These are phyloP conservation scores for Ochotona curzoniae DNA, from an alignment of 2,113 vertebrate genomes.

Conservation along the genomic window DNA sequence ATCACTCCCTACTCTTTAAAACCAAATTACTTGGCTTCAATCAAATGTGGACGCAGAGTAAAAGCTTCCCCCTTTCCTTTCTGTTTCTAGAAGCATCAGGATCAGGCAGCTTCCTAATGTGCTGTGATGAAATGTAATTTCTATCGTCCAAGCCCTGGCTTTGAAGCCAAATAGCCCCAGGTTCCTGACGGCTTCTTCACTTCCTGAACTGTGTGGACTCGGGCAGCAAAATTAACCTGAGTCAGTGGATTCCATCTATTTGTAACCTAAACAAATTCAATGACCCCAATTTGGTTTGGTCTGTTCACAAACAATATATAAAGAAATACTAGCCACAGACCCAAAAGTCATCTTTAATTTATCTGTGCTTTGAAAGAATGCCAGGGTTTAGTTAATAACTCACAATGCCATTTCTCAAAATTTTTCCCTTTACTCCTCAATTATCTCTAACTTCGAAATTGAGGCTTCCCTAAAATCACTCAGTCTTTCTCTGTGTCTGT, in stretches of 20 bases:
- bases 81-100: not conserved
- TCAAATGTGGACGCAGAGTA: constrained; percentile 36
- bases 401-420: constrained; percentile 23
- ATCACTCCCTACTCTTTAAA: not conserved
- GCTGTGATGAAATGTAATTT: constrained; percentile 24
- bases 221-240: not conserved
- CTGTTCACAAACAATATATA: not conserved
- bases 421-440: not conserved
- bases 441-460: not conserved
- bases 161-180: not conserved
- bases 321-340: not conserved
- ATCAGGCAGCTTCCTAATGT: constrained; percentile 22
- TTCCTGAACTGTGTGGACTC: not conserved
- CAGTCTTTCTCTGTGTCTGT: not conserved
- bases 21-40: not conserved
- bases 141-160: not conserved
- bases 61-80: constrained; percentile 9
- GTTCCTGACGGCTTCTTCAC: not conserved
- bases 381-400: not conserved
- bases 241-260: not conserved
- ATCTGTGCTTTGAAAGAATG: constrained; percentile 50
- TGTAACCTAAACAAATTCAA: not conserved
- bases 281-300: not conserved
- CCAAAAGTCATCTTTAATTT: constrained; percentile 31
- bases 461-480: not conserved